Evolutionary conservation across 2,797 vertebrate species (phyloP).

Genomic region (Chelonia mydas): DNA sequence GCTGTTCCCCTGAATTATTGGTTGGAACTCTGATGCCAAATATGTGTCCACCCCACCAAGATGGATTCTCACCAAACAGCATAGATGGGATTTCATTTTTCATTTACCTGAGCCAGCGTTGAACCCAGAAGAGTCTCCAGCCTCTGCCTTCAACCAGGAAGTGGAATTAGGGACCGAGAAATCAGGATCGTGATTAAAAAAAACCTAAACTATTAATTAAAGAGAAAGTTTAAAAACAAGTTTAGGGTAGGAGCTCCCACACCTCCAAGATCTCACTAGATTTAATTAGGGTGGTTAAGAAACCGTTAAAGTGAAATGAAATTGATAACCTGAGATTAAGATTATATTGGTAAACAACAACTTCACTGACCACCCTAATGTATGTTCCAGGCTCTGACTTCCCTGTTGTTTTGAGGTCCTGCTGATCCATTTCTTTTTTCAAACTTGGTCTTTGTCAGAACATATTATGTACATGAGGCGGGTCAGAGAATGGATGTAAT

Average conservation of each 20-base stretch:
- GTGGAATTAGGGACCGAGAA: background rate
- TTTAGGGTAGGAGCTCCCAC: background rate
- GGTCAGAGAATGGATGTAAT: background rate
- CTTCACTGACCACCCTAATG: background rate
- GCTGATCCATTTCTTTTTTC: background rate
- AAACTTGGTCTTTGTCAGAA: background rate
- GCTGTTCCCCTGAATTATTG: background rate
- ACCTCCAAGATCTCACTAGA: background rate
- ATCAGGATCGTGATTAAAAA: background rate
- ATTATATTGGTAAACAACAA: background rate
- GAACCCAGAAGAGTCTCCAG: background rate
- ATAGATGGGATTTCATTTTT: background rate
- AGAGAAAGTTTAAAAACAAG: background rate
- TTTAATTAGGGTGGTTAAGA: background rate
- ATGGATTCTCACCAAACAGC: background rate
- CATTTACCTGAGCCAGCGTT: background rate
- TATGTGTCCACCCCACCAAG: background rate
- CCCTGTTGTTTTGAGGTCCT: background rate
- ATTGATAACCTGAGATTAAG: background rate
- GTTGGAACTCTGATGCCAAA: background rate
- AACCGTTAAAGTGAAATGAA: background rate
- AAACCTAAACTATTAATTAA: background rate
- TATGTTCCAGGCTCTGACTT: background rate
- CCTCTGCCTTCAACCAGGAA: background rate
- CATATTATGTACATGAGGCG: accelerated